A percentile compares a stretch with the other conserved stretches of the same genome.
phyloP scores from a whole-genome alignment of 2,888 invertebrate species.

The Lordiphosa andalusiaca region DNA sequence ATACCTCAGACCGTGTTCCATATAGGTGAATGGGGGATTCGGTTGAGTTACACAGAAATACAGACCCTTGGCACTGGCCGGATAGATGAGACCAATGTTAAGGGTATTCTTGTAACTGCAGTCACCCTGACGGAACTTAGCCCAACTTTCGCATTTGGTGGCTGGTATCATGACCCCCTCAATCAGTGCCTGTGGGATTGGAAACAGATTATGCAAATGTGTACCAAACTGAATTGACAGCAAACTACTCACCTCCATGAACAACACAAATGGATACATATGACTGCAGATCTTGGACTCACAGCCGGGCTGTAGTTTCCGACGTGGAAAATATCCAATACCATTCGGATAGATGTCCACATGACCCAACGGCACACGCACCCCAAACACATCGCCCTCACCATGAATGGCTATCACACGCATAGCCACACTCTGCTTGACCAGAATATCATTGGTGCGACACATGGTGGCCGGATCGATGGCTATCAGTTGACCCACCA shows the following conservation, averaged over 20 bases:
- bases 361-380: conserved; percentile 65
- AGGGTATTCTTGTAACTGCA: conserved; percentile 65
- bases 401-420: conserved; percentile 76
- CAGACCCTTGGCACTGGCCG: conserved; percentile 60
- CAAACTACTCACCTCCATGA: conserved; percentile 59
- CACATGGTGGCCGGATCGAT: conserved; percentile 77
- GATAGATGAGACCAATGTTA: conserved; percentile 68
- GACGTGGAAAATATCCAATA: conserved; percentile 67
- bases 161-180: conserved; percentile 73
- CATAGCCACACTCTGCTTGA: conserved; percentile 53
- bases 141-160: conserved; percentile 75
- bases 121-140: conserved; percentile 60
- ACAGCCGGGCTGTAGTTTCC: conserved; percentile 77
- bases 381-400: conserved; percentile 74
- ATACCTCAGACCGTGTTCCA: conserved; percentile 68
- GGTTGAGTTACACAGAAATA: conserved; percentile 75
- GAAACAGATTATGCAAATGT: too few relatives aligned
- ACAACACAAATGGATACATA: conserved; percentile 75
- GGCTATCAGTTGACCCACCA: conserved; percentile 72
- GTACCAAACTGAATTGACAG: rapidly evolving
- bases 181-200: conserved; percentile 48
- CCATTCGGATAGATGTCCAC: conserved; percentile 78
- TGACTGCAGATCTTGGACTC: conserved; percentile 71
- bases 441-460: conserved; percentile 62
- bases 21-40: conserved; percentile 72